phyloP scores from a whole-genome alignment of 2,113 vertebrate species.

The Oreochromis aureus region DNA sequence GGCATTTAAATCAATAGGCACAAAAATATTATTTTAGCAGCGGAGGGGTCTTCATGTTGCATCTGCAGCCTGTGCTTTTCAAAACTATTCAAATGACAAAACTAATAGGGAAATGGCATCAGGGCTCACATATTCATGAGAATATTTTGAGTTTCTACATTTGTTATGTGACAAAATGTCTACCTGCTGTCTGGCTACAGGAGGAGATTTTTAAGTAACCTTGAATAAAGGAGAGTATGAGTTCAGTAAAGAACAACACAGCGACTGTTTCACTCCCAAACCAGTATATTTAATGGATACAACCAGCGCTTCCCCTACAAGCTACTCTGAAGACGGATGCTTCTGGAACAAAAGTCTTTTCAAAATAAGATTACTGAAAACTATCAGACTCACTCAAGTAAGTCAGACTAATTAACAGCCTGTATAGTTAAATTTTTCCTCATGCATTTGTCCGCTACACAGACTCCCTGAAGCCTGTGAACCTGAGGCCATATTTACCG shows the following conservation, averaged over 20 bases:
- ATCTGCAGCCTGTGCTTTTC: background rate
- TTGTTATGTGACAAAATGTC: background rate
- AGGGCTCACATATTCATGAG: background rate
- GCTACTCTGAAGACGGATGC: background rate
- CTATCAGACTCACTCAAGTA: background rate
- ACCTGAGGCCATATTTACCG: background rate
- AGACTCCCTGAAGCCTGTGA: background rate
- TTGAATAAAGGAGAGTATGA: background rate
- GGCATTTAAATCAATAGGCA: background rate
- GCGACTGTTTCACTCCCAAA: background rate
- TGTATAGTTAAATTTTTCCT: fast-evolving
- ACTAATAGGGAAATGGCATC: background rate
- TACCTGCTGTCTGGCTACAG: background rate
- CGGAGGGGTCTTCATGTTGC: background rate
- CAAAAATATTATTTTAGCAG: background rate
- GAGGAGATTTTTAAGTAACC: background rate
- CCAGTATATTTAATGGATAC: background rate
- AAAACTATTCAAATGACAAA: background rate
- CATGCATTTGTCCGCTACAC: background rate
- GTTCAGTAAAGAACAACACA: background rate
- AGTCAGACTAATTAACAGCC: background rate
- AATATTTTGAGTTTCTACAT: background rate
- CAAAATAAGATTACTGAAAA: background rate
- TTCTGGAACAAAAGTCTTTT: background rate
- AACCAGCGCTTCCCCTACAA: background rate